Evolutionary conservation across 2,797 vertebrate species (phyloP).

Genomic region (Pelobates cultripes): DNA sequence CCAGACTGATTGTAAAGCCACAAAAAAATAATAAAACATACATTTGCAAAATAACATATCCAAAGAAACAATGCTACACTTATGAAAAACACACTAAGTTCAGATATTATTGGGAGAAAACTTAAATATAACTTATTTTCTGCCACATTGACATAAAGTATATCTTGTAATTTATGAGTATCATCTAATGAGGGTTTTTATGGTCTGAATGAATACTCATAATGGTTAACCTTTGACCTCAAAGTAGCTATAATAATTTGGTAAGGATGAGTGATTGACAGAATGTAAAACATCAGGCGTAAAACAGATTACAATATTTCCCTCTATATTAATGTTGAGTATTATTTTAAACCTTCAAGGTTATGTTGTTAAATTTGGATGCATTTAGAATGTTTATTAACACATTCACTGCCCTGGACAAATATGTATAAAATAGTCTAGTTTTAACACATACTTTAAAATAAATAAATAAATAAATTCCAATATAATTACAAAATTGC

Average conservation of each 20-base stretch:
- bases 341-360: not conserved
- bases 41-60: no score
- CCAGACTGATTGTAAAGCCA: no score
- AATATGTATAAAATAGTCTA: no score
- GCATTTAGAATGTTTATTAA: no score
- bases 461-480: no score
- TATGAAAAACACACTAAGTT: no score
- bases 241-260: not conserved
- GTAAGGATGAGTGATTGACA: slow-evolving; percentile 8
- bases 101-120: no score
- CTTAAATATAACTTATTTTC: not conserved
- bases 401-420: no score
- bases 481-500: no score
- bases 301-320: not conserved
- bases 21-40: no score
- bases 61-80: no score
- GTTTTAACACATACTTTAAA: no score
- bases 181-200: slow-evolving; percentile 1
- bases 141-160: not conserved
- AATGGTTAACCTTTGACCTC: slow-evolving; percentile 14
- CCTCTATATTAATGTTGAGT: not conserved
- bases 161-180: slow-evolving; percentile 1
- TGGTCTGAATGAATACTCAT: slow-evolving; percentile 15
- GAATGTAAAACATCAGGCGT: not conserved
- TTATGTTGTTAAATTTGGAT: not conserved